Evolutionary conservation across 2,113 vertebrate species (phyloP).

Genomic region (Takifugu flavidus): DNA sequence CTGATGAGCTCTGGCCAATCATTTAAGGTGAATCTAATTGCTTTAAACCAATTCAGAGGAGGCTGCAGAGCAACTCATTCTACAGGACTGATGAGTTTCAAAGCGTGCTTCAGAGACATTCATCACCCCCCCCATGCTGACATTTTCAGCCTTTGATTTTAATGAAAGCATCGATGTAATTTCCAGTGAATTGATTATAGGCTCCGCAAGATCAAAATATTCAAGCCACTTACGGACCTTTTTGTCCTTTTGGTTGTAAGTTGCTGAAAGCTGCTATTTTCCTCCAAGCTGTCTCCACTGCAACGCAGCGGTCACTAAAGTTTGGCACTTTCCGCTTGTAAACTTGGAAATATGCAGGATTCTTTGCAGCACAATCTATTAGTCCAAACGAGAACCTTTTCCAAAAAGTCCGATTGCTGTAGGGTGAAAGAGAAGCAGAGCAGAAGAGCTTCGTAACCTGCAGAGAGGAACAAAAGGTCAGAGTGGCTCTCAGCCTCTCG

Average conservation of each 20-base stretch:
- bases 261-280: not conserved
- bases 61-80: conserved; percentile 48
- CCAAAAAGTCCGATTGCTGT: conserved; percentile 4
- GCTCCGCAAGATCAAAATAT: not conserved
- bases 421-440: conserved; percentile 1
- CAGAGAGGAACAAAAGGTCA: not conserved
- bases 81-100: conserved; percentile 56
- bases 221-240: not conserved
- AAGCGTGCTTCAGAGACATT: conserved; percentile 49
- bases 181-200: conserved; percentile 12
- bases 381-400: not conserved
- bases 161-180: conserved; percentile 3
- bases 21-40: conserved; percentile 58
- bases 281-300: conserved; percentile 10
- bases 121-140: conserved; percentile 22
- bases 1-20: conserved; percentile 49
- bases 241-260: conserved; percentile 8
- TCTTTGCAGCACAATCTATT: not conserved
- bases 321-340: conserved; percentile 19
- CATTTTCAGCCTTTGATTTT: not conserved
- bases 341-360: conserved; percentile 13
- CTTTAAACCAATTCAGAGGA: conserved; percentile 48
- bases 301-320: conserved; percentile 12
- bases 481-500: not conserved
- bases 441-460: not conserved